A percentile compares a stretch with the other conserved stretches of the same genome.
Conservation (phyloP, 2,113 vertebrate genomes). For the Sarotherodon lohbergeri region DNA sequence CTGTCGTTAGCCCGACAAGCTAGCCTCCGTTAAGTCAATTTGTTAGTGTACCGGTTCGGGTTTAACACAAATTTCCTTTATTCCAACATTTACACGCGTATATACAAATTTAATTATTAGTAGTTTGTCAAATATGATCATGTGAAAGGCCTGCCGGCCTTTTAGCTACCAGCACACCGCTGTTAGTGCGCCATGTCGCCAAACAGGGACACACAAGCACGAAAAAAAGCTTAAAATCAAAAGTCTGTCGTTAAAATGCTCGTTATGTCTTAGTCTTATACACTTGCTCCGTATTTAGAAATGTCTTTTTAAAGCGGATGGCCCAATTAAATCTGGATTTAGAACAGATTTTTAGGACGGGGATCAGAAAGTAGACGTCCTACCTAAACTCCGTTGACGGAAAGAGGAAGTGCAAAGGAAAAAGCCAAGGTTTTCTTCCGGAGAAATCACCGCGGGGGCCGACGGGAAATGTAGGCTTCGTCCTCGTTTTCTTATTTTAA, state of each 20-base stretch:
- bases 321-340: constrained; percentile 43
- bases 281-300: not conserved
- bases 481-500: not conserved
- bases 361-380: not conserved
- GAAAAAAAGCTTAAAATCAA: not conserved
- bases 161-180: not conserved
- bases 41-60: not conserved
- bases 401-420: constrained; percentile 68
- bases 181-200: constrained; percentile 30
- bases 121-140: fast-evolving
- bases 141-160: not conserved
- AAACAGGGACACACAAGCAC: not conserved
- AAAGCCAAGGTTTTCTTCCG: constrained; percentile 70
- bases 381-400: constrained; percentile 76
- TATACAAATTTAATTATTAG: fast-evolving
- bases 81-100: fast-evolving
- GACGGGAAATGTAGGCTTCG: constrained; percentile 47
- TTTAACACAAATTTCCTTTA: too few species aligned
- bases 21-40: not conserved
- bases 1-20: not conserved
- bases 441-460: constrained; percentile 18
- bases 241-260: not conserved
- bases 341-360: constrained; percentile 25
- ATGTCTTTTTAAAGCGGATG: constrained; percentile 44
- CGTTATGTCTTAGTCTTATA: fast-evolving